Conservation (phyloP, 2,888 invertebrate genomes). For the Sesia apiformis region DNA sequence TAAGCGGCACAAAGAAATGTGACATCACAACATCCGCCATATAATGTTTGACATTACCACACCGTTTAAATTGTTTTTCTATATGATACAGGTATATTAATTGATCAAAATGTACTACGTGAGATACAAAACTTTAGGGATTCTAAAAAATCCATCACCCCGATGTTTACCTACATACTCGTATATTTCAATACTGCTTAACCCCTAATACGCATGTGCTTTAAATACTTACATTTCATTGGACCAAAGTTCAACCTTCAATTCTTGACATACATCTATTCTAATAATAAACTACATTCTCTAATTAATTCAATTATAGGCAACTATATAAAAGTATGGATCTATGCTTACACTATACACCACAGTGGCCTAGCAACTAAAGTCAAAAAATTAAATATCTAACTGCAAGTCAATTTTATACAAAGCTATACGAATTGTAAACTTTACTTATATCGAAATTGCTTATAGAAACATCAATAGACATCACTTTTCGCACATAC, state of each 20-base stretch:
- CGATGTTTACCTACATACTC: constrained; percentile 8
- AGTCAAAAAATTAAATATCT: constrained; percentile 22
- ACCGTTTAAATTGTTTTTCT: too few relatives aligned
- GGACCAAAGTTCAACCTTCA: constrained; percentile 74
- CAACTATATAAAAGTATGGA: background rate
- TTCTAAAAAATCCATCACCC: background rate
- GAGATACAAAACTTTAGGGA: too few relatives aligned
- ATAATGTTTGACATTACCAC: too few relatives aligned
- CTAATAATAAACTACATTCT: background rate
- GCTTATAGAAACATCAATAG: constrained; percentile 33
- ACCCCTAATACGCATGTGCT: constrained; percentile 59
- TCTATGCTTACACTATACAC: constrained; percentile 6
- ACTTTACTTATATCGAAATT: constrained; percentile 23
- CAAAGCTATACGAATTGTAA: constrained; percentile 8
- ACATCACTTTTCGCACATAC: constrained; percentile 30
- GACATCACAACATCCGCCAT: too few relatives aligned
- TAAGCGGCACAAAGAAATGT: too few relatives aligned
- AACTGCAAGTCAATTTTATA: constrained; percentile 28
- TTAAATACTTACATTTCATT: constrained; percentile 64
- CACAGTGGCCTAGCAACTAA: constrained; percentile 29
- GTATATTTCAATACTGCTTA: background rate
- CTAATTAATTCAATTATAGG: too few relatives aligned
- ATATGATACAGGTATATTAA: too few relatives aligned
- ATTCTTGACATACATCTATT: constrained; percentile 38
- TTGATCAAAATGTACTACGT: too few relatives aligned